phyloP scores from a whole-genome alignment of 2,113 vertebrate species.

The Syngnathus typhle region DNA sequence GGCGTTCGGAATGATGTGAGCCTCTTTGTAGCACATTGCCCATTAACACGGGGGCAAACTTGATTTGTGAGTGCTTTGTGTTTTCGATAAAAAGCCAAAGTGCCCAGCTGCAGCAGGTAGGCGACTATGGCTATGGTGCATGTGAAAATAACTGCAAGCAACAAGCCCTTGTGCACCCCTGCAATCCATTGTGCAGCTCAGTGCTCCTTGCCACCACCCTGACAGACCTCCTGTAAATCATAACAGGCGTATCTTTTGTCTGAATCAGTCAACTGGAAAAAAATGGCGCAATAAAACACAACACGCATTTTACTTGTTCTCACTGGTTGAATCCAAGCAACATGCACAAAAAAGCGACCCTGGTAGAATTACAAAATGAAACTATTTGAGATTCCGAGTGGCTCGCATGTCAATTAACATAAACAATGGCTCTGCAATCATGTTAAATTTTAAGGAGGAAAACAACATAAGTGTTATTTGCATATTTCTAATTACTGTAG shows the following conservation, averaged over 20 bases:
- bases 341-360: background rate
- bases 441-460: background rate
- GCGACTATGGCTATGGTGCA: background rate
- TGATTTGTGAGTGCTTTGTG: background rate
- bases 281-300: conserved; percentile 9
- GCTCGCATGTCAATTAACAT: conserved; percentile 25
- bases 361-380: conserved; percentile 7
- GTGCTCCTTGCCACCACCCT: conserved; percentile 28
- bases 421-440: conserved; percentile 26
- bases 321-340: conserved; percentile 6
- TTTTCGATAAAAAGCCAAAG: conserved; percentile 7
- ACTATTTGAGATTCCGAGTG: conserved; percentile 8
- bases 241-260: conserved; percentile 64
- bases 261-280: conserved; percentile 24
- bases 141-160: conserved; percentile 4
- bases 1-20: conserved; percentile 14
- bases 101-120: conserved; percentile 9
- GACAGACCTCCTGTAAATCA: conserved; percentile 25
- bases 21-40: conserved; percentile 14
- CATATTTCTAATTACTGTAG: background rate
- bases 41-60: background rate
- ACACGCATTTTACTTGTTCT: background rate
- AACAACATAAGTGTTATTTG: background rate
- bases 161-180: conserved; percentile 19
- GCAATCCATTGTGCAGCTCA: conserved; percentile 25